Base-by-base conservation (phyloP, 2,113 vertebrate species). In the Rhabdornis inornatus region DNA sequence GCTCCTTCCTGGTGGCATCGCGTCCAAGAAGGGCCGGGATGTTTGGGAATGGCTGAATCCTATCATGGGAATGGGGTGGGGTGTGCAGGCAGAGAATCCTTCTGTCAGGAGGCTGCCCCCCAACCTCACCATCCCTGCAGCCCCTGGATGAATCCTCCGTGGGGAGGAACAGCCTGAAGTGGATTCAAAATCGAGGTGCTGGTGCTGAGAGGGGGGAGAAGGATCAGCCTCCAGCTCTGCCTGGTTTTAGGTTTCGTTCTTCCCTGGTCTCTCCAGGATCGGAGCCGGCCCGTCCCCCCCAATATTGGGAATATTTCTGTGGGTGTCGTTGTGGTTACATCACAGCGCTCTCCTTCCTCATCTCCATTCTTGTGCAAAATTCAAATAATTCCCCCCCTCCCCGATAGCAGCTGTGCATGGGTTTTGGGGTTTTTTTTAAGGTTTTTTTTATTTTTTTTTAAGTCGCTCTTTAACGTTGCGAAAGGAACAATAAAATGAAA, bases 401-500 rank as follows among this genome's bases (percentile, higher is more conserved):
- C 95, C 70, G 40, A 92, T 64, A 94, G 96, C 97, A 97, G 97
- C 97, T 98, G 95, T 94, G 96, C 94, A 87, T 57, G 88, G 91
- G 12, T 65, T 40, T 40, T 15, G 40, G 40, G 22, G 22, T 66
- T 57, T 31, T 27, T 14, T 8, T 12, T n/a, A 11, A 40, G 39
- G 5, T 39, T 9, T 12, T 37, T 24, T 37, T 69, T 42, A n/a
- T n/a, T 28, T 40, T 89, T 94, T 95, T 91, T 92, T 81, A 96
- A 96, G 97, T 96, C 95, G n/a, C 40, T 94, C 84, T 97, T 93
- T 97, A 94, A 96, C 96, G 50, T 95, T 95, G 92, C 90, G 83
- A 95, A 95, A 95, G 97, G 96, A 97, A 97, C 96, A 98, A 97
- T 96, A 97, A 98, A 97, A 98, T 95, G 97, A 98, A 98, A 98